phyloP scores from a whole-genome alignment of 2,113 vertebrate genomes.

The Chloebia gouldiae region DNA sequence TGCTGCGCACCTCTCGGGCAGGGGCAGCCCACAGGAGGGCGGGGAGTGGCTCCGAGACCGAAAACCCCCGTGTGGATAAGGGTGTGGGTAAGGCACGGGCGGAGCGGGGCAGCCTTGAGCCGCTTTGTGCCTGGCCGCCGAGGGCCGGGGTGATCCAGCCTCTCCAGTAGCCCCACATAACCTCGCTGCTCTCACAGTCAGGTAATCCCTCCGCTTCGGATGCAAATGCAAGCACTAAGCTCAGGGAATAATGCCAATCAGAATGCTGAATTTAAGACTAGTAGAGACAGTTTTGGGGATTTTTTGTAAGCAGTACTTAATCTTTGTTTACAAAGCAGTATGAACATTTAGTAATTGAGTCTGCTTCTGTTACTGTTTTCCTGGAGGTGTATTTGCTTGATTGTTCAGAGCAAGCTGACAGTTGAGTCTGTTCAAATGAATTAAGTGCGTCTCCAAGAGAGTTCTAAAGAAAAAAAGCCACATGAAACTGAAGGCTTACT shows the following conservation, averaged over 20 bases:
- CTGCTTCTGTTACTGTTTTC: neutral
- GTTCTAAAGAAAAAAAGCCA: neutral
- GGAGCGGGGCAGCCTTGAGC: neutral
- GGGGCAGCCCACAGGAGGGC: neutral
- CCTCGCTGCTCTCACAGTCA: neutral
- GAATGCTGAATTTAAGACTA: neutral
- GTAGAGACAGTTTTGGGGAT: neutral
- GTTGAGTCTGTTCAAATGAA: neutral
- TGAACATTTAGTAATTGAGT: neutral
- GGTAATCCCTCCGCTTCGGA: neutral
- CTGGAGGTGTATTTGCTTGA: neutral
- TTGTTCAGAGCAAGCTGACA: constrained; percentile 1
- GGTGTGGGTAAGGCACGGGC: neutral
- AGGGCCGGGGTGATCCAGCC: neutral
- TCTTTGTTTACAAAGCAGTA: constrained; percentile 6
- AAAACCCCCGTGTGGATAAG: neutral
- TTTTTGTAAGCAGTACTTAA: neutral
- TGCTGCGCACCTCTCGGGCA: neutral
- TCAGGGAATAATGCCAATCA: neutral
- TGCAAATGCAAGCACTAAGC: neutral
- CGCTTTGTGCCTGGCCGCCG: neutral
- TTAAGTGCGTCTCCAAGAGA: neutral
- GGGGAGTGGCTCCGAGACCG: neutral
- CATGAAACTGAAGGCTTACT: neutral
- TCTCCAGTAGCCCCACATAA: neutral